phyloP scores from a whole-genome alignment of 2,888 invertebrate species.

The Villa cingulata region DNA sequence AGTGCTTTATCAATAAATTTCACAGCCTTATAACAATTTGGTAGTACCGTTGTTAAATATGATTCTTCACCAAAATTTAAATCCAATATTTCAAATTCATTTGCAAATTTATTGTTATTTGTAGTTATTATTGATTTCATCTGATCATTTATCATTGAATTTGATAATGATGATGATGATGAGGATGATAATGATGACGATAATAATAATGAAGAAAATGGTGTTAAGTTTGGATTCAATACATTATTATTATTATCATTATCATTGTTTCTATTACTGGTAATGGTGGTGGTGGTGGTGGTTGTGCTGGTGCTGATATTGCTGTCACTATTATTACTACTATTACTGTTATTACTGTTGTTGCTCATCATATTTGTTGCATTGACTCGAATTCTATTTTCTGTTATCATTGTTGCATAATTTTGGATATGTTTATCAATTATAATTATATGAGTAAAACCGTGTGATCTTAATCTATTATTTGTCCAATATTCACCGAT shows the following conservation, averaged over 20 bases:
- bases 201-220: not conserved
- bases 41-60: conserved; percentile 24
- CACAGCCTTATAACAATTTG: conserved; percentile 26
- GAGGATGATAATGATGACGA: not conserved
- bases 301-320: not conserved
- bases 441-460: conserved; percentile 24
- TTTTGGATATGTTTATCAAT: conserved; percentile 23
- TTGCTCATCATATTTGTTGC: no score
- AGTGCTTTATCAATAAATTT: conserved; percentile 24
- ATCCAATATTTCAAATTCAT: conserved; percentile 21
- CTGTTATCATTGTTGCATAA: not conserved
- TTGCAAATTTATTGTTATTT: conserved; percentile 12
- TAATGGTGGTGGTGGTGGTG: no score
- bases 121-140: no score
- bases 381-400: not conserved
- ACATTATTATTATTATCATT: not conserved
- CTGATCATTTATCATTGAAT: no score
- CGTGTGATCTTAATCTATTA: conserved; percentile 20
- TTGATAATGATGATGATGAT: not conserved
- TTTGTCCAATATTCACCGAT: conserved; percentile 18
- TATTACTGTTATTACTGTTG: no score
- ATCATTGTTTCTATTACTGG: not conserved
- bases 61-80: conserved; percentile 26
- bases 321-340: no score
- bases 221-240: not conserved